Evolutionary conservation across 2,888 invertebrate genomes (phyloP).

Genomic region (Trissoscelio sp.): DNA sequence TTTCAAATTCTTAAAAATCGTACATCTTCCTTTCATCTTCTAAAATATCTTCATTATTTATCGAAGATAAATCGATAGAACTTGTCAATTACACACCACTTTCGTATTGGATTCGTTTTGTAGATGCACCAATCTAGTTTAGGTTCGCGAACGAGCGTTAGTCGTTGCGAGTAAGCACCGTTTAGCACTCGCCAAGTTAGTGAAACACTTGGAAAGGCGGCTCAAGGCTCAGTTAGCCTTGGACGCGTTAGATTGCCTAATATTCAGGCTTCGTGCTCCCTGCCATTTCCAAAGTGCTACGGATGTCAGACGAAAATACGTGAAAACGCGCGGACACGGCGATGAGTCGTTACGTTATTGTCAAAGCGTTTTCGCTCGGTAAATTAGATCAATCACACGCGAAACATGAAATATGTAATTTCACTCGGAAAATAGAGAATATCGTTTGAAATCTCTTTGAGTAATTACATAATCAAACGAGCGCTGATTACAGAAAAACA

Average conservation of each 20-base stretch:
- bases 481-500: slow-evolving; percentile 48
- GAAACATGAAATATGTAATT: slow-evolving; percentile 48
- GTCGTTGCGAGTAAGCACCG: slow-evolving; percentile 66
- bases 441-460: slow-evolving; percentile 47
- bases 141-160: slow-evolving; percentile 43
- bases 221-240: slow-evolving; percentile 83
- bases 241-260: slow-evolving; percentile 83
- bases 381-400: slow-evolving; percentile 58
- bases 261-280: slow-evolving; percentile 78
- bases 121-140: slow-evolving; percentile 59
- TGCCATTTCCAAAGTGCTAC: slow-evolving; percentile 63
- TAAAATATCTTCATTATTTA: too few species aligned
- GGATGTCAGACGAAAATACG: slow-evolving; percentile 64
- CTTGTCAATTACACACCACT: neutral
- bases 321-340: slow-evolving; percentile 64
- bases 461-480: slow-evolving; percentile 53
- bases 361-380: slow-evolving; percentile 16
- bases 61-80: too few species aligned
- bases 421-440: slow-evolving; percentile 45
- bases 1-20: too few species aligned
- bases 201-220: slow-evolving; percentile 82
- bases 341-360: slow-evolving; percentile 33
- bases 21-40: too few species aligned
- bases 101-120: slow-evolving; percentile 10
- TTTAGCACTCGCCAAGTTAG: slow-evolving; percentile 73